These are phyloP conservation scores for Tetanocera ferruginea DNA, from an alignment of 2,888 invertebrate species.

Conservation along the genomic window DNA sequence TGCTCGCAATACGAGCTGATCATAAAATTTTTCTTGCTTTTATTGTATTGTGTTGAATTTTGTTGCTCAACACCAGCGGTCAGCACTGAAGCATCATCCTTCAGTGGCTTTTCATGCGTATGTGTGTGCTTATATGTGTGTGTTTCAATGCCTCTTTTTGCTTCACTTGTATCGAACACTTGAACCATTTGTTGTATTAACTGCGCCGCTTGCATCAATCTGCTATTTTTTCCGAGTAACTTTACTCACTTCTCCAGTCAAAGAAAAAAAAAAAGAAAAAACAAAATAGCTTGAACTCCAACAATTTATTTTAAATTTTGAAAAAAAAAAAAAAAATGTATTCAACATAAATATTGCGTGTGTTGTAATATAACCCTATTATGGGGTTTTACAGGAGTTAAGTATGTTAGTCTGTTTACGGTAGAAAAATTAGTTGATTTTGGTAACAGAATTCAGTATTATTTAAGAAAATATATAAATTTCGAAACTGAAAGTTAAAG, in stretches of 20 bases:
- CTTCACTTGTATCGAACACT: slow-evolving; percentile 21
- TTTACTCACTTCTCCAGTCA: background rate
- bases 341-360: slow-evolving; percentile 22
- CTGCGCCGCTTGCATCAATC: slow-evolving; percentile 6
- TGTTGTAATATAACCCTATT: slow-evolving; percentile 10
- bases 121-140: background rate
- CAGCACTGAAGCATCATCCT: slow-evolving; percentile 11
- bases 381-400: background rate
- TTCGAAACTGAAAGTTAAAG: no score
- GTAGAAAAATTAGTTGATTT: background rate
- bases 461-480: no score
- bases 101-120: background rate
- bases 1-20: background rate
- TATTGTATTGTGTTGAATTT: slow-evolving; percentile 32
- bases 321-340: slow-evolving; percentile 4
- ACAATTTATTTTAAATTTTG: slow-evolving; percentile 15
- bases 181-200: slow-evolving; percentile 30
- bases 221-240: background rate
- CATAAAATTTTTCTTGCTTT: background rate
- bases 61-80: slow-evolving; percentile 30
- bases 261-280: background rate
- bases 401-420: background rate
- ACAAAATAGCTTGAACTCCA: slow-evolving; percentile 6
- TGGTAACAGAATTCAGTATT: no score
- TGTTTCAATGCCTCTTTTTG: background rate